phyloP scores from a whole-genome alignment of 1,140 invertebrate species.

The Leptinotarsa defecta region DNA sequence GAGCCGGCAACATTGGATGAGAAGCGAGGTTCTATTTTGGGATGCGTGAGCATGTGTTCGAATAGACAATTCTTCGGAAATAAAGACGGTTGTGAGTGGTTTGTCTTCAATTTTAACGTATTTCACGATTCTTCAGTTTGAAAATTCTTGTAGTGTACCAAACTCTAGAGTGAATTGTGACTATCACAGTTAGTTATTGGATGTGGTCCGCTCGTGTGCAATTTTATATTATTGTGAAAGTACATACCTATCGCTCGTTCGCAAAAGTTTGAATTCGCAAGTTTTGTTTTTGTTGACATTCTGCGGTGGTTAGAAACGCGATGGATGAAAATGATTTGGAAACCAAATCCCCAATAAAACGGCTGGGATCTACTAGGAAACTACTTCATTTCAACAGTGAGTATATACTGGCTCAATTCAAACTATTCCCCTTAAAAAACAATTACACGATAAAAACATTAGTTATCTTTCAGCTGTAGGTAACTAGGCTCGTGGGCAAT shows the following conservation, averaged over 20 bases:
- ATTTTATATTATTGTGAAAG: conserved; percentile 11
- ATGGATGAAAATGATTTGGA: conserved; percentile 74
- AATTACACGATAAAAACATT: conserved; percentile 6
- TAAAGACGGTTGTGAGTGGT: conserved; percentile 20
- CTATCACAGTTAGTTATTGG: no score
- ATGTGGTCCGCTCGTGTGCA: not conserved
- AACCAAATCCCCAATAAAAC: conserved; percentile 74
- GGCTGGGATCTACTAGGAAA: conserved; percentile 78
- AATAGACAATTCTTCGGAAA: conserved; percentile 23
- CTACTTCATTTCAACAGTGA: conserved; percentile 77
- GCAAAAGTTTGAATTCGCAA: conserved; percentile 14
- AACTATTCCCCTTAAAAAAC: not conserved
- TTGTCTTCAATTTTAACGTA: conserved; percentile 14
- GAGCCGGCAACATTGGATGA: not conserved
- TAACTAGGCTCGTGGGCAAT: not conserved
- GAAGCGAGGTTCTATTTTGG: conserved; percentile 18
- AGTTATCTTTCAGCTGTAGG: not conserved
- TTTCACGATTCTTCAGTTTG: not conserved
- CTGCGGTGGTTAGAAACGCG: conserved; percentile 1
- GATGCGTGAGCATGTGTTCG: conserved; percentile 23
- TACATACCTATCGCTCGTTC: conserved; percentile 5
- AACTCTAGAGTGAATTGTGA: no score
- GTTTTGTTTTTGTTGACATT: conserved; percentile 11
- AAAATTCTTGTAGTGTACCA: not conserved
- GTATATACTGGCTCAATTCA: conserved; percentile 52